Conservation (phyloP, 2,888 invertebrate species). For the Mellilla xanthometata region DNA sequence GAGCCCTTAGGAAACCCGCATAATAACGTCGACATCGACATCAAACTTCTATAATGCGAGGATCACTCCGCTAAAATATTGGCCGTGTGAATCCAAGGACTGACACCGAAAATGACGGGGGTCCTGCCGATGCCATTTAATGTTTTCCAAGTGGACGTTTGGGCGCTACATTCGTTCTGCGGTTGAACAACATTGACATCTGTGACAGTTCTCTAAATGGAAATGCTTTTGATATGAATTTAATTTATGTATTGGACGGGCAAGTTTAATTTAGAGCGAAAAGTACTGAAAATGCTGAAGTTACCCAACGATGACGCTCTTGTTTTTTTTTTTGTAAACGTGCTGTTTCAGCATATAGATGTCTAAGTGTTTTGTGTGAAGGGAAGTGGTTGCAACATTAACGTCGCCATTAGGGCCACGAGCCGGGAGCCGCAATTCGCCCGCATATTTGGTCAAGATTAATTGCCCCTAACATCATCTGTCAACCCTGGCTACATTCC, state of each 20-base stretch:
- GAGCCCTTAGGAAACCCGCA: conserved; percentile 60
- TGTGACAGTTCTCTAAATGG: conserved; percentile 23
- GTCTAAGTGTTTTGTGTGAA: conserved; percentile 16
- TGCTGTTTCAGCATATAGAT: no score
- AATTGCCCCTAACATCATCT: conserved; percentile 77
- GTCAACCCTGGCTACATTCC: conserved; percentile 67
- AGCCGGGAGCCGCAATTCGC: conserved; percentile 62
- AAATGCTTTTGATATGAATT: conserved; percentile 15
- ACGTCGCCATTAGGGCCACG: conserved; percentile 56
- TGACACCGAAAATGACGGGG: conserved; percentile 49
- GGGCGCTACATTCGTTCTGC: conserved; percentile 34
- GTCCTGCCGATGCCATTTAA: conserved; percentile 50
- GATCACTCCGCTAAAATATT: conserved; percentile 60
- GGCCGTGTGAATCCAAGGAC: conserved; percentile 51
- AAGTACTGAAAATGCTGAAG: no score
- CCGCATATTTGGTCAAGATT: conserved; percentile 79
- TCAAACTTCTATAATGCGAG: conserved; percentile 55
- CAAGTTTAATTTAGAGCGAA: background rate
- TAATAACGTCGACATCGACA: conserved; percentile 60
- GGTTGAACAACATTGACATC: conserved; percentile 21
- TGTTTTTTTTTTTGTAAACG: no score
- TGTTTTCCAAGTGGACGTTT: conserved; percentile 43
- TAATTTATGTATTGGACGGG: conserved; percentile 16
- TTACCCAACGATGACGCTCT: no score
- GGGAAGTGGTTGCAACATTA: conserved; percentile 36